Conservation (phyloP, 1,140 invertebrate species). For the Samia ricini region DNA sequence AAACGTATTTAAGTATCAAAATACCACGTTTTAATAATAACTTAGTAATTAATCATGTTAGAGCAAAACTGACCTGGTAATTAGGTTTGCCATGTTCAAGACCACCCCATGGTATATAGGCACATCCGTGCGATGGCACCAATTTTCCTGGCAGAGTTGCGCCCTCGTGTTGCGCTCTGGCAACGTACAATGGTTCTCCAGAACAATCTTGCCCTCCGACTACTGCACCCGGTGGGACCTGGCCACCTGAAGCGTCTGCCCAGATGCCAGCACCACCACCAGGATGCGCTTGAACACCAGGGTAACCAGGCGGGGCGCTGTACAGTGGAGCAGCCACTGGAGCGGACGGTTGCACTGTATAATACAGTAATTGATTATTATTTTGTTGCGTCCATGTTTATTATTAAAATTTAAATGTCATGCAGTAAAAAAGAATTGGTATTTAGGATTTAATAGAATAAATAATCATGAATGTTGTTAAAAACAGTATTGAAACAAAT, state of each 20-base stretch:
- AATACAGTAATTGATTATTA: constrained; percentile 16
- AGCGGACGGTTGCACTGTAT: constrained; percentile 74
- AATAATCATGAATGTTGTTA: not conserved
- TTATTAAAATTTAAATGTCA: not conserved
- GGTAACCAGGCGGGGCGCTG: constrained; percentile 53
- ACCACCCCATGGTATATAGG: constrained; percentile 89
- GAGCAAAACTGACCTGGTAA: constrained; percentile 81
- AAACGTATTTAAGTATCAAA: too few species aligned
- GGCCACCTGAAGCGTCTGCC: constrained; percentile 81
- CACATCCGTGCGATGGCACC: constrained; percentile 83
- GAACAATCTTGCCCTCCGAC: constrained; percentile 84
- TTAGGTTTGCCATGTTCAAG: constrained; percentile 84
- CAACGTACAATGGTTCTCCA: constrained; percentile 86
- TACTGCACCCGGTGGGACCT: constrained; percentile 84
- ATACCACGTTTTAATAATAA: not conserved
- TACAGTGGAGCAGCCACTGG: constrained; percentile 51
- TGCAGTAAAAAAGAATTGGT: not conserved
- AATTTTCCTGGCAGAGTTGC: constrained; percentile 89
- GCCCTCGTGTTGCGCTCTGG: constrained; percentile 85
- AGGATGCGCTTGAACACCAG: constrained; percentile 32
- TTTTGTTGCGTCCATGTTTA: not conserved
- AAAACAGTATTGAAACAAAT: not conserved
- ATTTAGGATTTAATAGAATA: not conserved
- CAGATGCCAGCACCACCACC: constrained; percentile 76
- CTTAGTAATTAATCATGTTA: not conserved